phyloP scores from a whole-genome alignment of 1,140 invertebrate genomes.

The Drosophila ogumai region DNA sequence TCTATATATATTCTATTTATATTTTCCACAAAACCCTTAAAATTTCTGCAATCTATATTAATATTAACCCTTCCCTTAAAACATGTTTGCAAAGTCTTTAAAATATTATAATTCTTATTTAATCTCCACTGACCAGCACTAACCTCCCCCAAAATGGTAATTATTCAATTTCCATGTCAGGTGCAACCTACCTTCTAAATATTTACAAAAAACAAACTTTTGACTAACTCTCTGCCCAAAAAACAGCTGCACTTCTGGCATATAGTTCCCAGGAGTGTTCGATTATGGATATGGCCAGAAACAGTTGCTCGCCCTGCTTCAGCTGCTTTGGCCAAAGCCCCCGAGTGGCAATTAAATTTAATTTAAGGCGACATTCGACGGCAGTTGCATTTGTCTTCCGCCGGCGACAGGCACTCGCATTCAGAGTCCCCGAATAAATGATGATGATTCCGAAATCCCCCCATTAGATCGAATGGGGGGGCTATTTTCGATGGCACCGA shows the following conservation, averaged over 20 bases:
- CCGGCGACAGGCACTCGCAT: constrained; percentile 4
- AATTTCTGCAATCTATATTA: neutral
- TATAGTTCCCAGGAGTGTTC: neutral
- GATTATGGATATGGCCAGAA: constrained; percentile 15
- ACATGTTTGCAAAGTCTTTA: too few species aligned
- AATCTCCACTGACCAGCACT: neutral
- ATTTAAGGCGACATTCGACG: constrained; percentile 57
- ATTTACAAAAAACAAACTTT: constrained; percentile 13
- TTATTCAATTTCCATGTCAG: constrained; percentile 6
- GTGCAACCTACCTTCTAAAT: neutral
- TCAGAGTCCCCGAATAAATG: constrained; percentile 13
- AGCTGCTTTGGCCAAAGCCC: constrained; percentile 50
- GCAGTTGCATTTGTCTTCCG: constrained; percentile 29
- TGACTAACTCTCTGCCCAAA: neutral
- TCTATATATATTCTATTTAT: too few species aligned
- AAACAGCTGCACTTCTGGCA: constrained; percentile 23
- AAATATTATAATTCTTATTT: neutral
- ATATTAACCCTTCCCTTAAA: neutral
- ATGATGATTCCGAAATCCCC: constrained; percentile 20
- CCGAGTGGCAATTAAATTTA: constrained; percentile 57
- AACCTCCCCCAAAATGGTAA: constrained; percentile 28
- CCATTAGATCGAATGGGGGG: constrained; percentile 18
- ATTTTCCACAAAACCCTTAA: neutral
- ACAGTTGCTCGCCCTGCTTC: constrained; percentile 35
- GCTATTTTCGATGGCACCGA: constrained; percentile 54